Evolutionary conservation across 2,888 invertebrate species (phyloP), one percentile per base, ranked within the genome.

Genomic region (Limnephilus lunatus): DNA sequence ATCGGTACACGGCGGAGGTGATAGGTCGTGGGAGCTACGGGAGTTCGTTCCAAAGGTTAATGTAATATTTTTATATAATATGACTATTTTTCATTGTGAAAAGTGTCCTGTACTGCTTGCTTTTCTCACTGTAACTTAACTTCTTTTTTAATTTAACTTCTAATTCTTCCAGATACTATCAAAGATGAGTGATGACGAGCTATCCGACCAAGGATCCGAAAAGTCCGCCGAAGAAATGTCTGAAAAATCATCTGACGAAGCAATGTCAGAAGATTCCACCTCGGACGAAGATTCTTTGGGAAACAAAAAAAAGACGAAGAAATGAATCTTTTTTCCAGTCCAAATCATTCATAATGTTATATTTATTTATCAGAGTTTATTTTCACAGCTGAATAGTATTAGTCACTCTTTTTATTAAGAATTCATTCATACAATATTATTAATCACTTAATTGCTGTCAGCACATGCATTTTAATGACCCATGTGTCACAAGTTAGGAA

Each of bases 111-210:
- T 14, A 48, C 48, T 3, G 48, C 48, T 48, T 48, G 14, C 48
- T 14, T 53, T 53, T 53, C 15, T 15, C 53, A 19, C 53, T 68
- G 25, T 68, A n/a, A 68, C n/a, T n/a, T n/a, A n/a, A n/a, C n/a
- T n/a, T n/a, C n/a, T n/a, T n/a, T n/a, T n/a, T 25, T 5, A 7
- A 68, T n/a, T 68, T 25, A 85, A 85, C 39, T 92, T 93, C 92
- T 93, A 93, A 92, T 93, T 93, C 93, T 93, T 88, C 92, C 92
- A 94, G 94, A 94, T 94, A 93, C 93, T 94, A 93, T 93, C 94
- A 92, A 94, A 93, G 93, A 93, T 94, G 94, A 93, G 90, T 93
- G 94, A 94, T 93, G 94, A 94, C 92, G 94, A 93, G 92, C 93
- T 93, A n/a, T 92, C 93, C 44, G 91, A 91, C 82, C 88, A 93